phyloP scores from a whole-genome alignment of 2,888 invertebrate genomes.

The Volucella zonaria region DNA sequence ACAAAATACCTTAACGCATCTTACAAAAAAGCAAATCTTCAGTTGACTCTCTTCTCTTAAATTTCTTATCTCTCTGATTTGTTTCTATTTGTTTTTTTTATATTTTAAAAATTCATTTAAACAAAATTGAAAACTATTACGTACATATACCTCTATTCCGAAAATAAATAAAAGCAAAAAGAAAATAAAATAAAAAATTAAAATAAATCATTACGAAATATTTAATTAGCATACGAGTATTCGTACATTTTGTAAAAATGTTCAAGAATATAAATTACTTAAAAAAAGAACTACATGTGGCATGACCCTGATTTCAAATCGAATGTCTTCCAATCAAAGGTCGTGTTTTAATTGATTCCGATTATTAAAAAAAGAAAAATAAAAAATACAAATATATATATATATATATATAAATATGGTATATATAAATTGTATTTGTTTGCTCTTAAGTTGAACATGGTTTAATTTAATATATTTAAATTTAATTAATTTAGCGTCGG shows the following conservation, averaged over 20 bases:
- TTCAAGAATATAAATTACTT: constrained; percentile 65
- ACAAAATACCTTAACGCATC: too few species aligned
- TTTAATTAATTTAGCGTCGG: constrained; percentile 1
- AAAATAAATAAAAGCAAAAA: too few species aligned
- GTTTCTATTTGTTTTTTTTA: constrained; percentile 17
- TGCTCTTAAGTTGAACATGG: background rate
- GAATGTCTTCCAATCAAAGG: constrained; percentile 83
- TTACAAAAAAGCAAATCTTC: too few species aligned
- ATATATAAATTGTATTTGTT: background rate
- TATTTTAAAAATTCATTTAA: constrained; percentile 28
- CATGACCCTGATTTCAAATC: constrained; percentile 83
- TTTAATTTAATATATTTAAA: background rate
- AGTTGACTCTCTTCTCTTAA: too few species aligned
- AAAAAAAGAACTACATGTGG: constrained; percentile 79
- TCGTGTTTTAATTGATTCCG: constrained; percentile 77
- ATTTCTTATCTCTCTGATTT: background rate
- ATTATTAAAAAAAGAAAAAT: constrained; percentile 36
- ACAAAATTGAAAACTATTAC: constrained; percentile 20
- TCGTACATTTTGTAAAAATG: constrained; percentile 63
- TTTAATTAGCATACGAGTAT: constrained; percentile 24
- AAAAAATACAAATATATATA: too few species aligned
- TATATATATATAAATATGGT: too few species aligned
- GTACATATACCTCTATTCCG: constrained; percentile 22
- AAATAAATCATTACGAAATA: background rate
- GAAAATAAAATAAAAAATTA: background rate